Evolutionary conservation across 2,888 invertebrate species (phyloP).

Genomic region (Apamea crenata): DNA sequence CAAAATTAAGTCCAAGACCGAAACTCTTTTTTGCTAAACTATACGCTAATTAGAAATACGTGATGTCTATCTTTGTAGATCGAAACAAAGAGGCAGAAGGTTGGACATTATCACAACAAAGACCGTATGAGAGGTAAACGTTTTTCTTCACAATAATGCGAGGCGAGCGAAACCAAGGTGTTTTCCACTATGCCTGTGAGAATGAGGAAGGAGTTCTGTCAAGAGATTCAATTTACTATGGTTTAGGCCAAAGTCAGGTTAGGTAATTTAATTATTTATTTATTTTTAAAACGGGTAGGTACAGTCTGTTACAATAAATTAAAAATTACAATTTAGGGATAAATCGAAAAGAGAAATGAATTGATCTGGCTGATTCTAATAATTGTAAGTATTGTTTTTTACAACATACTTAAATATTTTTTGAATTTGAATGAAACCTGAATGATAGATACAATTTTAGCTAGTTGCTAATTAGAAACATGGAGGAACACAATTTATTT

Average conservation of each 20-base stretch:
- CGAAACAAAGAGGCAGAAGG: conserved; percentile 40
- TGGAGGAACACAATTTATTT: neutral
- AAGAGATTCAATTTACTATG: neutral
- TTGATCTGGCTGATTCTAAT: neutral
- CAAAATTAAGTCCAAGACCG: conserved; percentile 3
- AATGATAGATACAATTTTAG: neutral
- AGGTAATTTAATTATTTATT: neutral
- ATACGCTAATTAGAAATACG: conserved; percentile 33
- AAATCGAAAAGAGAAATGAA: neutral
- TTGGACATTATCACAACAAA: conserved; percentile 59
- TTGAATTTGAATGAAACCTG: neutral
- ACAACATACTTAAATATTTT: no score
- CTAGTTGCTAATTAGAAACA: neutral
- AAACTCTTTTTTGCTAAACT: conserved; percentile 12
- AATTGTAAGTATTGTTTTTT: neutral
- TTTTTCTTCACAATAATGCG: conserved; percentile 14
- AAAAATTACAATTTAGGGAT: neutral
- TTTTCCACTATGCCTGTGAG: conserved; percentile 1
- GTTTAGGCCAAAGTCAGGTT: no score
- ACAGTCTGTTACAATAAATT: neutral
- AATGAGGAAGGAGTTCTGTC: neutral
- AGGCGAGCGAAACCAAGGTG: conserved; percentile 19
- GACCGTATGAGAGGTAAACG: neutral
- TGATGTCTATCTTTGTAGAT: conserved; percentile 38
- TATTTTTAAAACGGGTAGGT: neutral